Conservation (phyloP, 2,113 vertebrate genomes). For the Suricata suricatta region DNA sequence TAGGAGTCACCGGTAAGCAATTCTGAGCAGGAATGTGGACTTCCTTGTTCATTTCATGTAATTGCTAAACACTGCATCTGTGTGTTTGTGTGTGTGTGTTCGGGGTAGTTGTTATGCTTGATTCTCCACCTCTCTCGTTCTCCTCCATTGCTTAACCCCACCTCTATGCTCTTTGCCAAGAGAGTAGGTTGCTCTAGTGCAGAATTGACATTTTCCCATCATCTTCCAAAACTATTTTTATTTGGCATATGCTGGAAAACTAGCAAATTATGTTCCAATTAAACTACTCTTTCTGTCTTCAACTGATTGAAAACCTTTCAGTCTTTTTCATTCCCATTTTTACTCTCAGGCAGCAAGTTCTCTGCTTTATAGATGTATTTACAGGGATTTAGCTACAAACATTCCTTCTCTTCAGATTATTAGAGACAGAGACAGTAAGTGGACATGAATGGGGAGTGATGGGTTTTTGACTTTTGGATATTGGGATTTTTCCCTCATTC, state of each 20-base stretch:
- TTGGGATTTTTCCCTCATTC: not conserved
- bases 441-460: not conserved
- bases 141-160: not conserved
- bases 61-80: not conserved
- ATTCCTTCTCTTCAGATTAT: not conserved
- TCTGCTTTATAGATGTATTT: not conserved
- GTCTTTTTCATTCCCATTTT: not conserved
- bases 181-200: not conserved
- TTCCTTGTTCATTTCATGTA: not conserved
- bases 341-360: not conserved
- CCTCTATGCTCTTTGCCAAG: not conserved
- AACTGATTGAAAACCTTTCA: not conserved
- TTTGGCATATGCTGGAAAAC: not conserved
- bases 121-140: too few relatives aligned
- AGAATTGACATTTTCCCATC: not conserved
- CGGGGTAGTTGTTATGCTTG: fast-evolving
- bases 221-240: not conserved
- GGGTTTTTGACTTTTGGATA: not conserved
- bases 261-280: not conserved
- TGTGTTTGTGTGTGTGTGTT: not conserved
- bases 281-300: not conserved
- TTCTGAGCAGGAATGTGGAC: not conserved
- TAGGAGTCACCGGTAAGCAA: not conserved
- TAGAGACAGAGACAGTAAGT: not conserved
- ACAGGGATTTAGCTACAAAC: not conserved